Evolutionary conservation across 2,797 vertebrate genomes (phyloP), one percentile per base, ranked within the genome.

Genomic region (Gymnopithys bicolor): DNA sequence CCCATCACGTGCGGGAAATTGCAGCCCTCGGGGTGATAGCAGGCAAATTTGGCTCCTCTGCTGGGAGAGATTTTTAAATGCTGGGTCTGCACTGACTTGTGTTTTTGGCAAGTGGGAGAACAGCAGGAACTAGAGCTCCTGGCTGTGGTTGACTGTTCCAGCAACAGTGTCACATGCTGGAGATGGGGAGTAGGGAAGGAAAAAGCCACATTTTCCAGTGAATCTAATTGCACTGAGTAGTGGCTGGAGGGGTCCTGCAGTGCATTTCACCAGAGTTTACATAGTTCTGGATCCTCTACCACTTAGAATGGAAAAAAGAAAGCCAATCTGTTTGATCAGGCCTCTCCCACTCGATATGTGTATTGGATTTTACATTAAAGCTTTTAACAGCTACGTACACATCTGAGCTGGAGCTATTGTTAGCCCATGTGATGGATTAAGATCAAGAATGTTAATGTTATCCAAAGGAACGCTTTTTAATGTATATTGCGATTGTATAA

Each of bases 361-460:
- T 96, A 97, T 95, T 96, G 96, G 96, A 97, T 97, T 98, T 97
- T 98, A 97, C 97, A 97, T 96, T 95, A 98, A 98, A 98, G 98
- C 98, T 98, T 98, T 98, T 98, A 98, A 97, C 97, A 84, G 96
- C 87, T 97, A 95, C 96, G 95, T 91, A 97, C 93, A 98, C 96
- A 97, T 97, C 96, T 94, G 96, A 98, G 97, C 95, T 98, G 97
- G 95, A 96, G 96, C 97, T 98, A 98, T 98, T 98, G 98, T 98
- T 98, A 97, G 97, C 95, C 97, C 96, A 96, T 95, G 85, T 98
- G 98, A 98, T 98, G 98, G 98, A 99, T 98, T 98, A 98, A 98
- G 97, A 96, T 87, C 95, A 97, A 97, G 97, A 98, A 98, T 98
- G 98, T 98, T 98, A 98, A 98, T 98, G 98, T 98, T 98, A 98